Base-by-base conservation (phyloP, 2,888 invertebrate genomes). In the Phragmatobia fuliginosa region DNA sequence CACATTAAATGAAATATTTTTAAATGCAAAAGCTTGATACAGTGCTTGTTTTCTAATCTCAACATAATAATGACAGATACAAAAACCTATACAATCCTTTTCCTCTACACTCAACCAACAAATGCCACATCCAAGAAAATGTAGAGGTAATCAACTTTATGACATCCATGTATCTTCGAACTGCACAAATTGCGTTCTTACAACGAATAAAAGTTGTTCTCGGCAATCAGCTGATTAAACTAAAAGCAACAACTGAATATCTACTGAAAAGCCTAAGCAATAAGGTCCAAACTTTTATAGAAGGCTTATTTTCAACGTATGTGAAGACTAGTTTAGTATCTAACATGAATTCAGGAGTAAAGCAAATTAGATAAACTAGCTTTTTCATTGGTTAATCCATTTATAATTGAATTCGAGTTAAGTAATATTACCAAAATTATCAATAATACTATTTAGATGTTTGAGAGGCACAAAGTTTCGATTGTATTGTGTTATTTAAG, bases 141-240 rank as follows among this genome's bases (percentile, higher is more conserved):
- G 71, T 70, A 73, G 70, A 67, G 18, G 77, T 76, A 83, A 82
- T 81, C 81, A 82, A 83, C 68, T 77, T 83, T 81, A 80, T 76
- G 77, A 81, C 81, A 80, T 81, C 75, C 75, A 77, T 82, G 81
- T 82, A 76, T 82, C 79, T 81, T 82, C 81, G 81, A 83, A 83
- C 75, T 85, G 85, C 87, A 87, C 83, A 88, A 90, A 89, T 89
- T 87, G 86, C 86, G 85, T 89, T 90, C 89, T 87, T 88, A 90
- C 87, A 87, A 85, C 85, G 82, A 87, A 91, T 90, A 91, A 91
- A 91, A 91, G 86, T 90, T 89, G 83, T 82, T 83, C 82, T 72
- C 74, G 64, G 83, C 82, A 80, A 79, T 82, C 82, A 84, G 79
- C 83, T 79, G 81, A 82, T 80, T 83, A 84, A 83, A 80, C 70